These are phyloP conservation scores for Casuarius casuarius DNA, from an alignment of 2,113 vertebrate genomes.

Conservation along the genomic window DNA sequence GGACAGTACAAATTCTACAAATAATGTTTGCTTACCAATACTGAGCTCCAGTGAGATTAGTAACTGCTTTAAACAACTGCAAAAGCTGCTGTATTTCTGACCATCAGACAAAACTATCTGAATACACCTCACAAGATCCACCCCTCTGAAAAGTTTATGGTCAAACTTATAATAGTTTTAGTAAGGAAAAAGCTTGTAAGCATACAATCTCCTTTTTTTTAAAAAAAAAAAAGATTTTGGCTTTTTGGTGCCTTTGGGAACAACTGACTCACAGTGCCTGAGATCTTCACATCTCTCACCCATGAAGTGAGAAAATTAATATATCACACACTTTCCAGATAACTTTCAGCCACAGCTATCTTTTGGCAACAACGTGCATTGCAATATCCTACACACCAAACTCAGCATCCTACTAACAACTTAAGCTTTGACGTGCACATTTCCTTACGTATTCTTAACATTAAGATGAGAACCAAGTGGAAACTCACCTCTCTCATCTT, in stretches of 20 bases:
- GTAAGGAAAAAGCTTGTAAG: background rate
- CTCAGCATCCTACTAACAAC: background rate
- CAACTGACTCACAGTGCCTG: background rate
- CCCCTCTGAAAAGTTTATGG: background rate
- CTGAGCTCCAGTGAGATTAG: background rate
- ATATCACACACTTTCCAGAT: background rate
- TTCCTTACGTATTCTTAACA: background rate
- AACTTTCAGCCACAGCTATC: background rate
- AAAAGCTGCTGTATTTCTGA: background rate
- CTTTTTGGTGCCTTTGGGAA: background rate
- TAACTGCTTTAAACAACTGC: background rate
- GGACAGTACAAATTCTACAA: background rate
- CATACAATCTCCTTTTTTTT: background rate
- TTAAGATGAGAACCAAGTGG: background rate
- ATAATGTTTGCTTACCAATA: fast-evolving
- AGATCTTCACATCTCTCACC: background rate
- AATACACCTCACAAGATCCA: background rate
- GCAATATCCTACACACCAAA: background rate
- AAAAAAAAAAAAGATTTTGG: background rate
- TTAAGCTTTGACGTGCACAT: fast-evolving
- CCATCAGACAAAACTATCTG: background rate
- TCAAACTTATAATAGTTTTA: background rate
- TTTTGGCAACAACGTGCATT: background rate
- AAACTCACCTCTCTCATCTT: background rate
- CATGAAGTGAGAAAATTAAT: background rate